Percentiles rank a stretch among this genome's conserved stretches.
Evolutionary conservation across 2,113 vertebrate genomes (phyloP).

Genomic region (Ctenomys sociabilis): DNA sequence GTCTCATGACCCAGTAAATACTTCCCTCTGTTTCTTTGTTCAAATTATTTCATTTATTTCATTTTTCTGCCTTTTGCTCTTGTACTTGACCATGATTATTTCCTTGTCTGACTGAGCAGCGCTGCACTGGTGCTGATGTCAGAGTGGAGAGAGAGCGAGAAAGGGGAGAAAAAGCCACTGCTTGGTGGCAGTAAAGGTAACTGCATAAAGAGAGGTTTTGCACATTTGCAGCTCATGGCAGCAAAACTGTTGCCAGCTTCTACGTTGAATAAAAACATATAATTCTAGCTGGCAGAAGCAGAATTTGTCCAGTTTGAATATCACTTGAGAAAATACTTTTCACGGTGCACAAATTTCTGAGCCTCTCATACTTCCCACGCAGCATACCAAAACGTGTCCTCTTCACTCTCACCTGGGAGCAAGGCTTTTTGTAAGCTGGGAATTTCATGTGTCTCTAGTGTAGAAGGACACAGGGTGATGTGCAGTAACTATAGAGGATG

Average conservation of each 20-base stretch:
- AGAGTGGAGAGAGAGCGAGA: not conserved
- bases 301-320: not conserved
- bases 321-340: not conserved
- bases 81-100: not conserved
- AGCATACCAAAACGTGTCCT: not conserved
- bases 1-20: not conserved
- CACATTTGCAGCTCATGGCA: not conserved
- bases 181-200: not conserved
- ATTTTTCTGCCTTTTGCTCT: not conserved
- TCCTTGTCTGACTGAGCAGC: not conserved
- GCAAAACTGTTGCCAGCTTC: not conserved
- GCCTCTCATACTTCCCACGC: not conserved
- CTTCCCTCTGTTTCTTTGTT: not conserved
- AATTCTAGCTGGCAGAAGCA: slow-evolving; percentile 1
- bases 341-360: not conserved
- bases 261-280: slow-evolving; percentile 8
- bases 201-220: not conserved
- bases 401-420: not conserved
- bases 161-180: not conserved
- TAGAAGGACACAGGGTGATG: not conserved
- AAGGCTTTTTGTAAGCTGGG: not conserved
- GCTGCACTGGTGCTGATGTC: not conserved
- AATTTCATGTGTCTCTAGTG: not conserved
- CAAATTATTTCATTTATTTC: no score
- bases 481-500: not conserved